Percentiles rank a stretch among this genome's conserved stretches.
Conservation (phyloP, 2,113 vertebrate species). For the Urocynchramus pylzowi region DNA sequence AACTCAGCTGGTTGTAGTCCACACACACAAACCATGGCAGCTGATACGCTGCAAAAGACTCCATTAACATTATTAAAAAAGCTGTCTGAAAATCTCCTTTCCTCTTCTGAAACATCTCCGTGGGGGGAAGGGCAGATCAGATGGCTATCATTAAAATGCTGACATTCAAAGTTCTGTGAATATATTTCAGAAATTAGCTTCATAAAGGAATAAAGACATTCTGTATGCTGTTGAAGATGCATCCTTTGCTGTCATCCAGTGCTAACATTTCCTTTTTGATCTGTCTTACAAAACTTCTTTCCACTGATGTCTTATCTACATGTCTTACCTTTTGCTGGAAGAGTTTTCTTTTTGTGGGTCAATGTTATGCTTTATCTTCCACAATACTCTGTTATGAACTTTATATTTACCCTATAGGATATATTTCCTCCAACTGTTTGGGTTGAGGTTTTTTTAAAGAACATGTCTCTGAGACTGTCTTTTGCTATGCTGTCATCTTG, state of each 20-base stretch:
- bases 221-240: background rate
- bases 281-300: background rate
- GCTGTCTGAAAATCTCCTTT: background rate
- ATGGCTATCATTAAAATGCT: background rate
- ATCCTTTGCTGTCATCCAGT: background rate
- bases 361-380: background rate
- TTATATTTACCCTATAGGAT: background rate
- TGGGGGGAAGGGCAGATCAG: background rate
- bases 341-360: background rate
- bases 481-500: background rate
- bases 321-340: background rate
- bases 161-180: background rate
- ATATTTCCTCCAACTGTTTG: background rate
- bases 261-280: background rate
- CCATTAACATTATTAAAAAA: background rate
- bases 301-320: background rate
- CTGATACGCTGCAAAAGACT: rapidly evolving
- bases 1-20: background rate
- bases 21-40: rapidly evolving
- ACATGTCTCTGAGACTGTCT: background rate
- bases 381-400: background rate
- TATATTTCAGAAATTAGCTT: background rate
- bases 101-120: background rate
- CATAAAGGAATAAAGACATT: background rate
- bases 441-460: background rate